A percentile compares a stretch with the other conserved stretches of the same genome.
Conservation (phyloP, 1,140 invertebrate species). For the Caerostris darwini region DNA sequence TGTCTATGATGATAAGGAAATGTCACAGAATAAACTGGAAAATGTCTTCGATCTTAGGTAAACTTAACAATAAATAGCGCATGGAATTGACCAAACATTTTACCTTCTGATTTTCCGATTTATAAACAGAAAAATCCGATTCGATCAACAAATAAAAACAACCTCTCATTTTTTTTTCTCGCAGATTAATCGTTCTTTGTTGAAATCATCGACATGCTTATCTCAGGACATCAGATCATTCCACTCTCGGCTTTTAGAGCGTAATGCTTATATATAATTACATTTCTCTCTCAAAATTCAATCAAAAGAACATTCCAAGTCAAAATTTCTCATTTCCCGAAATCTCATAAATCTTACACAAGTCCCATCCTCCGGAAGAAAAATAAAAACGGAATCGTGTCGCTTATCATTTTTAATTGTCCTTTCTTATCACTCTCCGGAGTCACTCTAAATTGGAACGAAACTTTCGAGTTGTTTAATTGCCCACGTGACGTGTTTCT, state of each 20-base stretch:
- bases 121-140: no score
- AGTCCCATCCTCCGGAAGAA: not conserved
- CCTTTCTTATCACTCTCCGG: constrained; percentile 36
- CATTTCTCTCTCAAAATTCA: constrained; percentile 44
- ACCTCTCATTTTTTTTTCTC: not conserved
- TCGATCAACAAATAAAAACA: no score
- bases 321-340: constrained; percentile 27
- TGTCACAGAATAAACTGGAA: no score
- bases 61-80: no score
- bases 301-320: not conserved
- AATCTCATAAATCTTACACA: constrained; percentile 56
- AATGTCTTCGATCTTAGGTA: no score
- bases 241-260: not conserved
- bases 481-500: constrained; percentile 41
- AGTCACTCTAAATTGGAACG: constrained; percentile 62
- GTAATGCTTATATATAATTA: constrained; percentile 25
- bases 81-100: no score
- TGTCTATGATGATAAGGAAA: no score
- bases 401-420: constrained; percentile 60
- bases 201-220: not conserved
- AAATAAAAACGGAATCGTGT: constrained; percentile 45
- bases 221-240: not conserved
- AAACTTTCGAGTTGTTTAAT: constrained; percentile 62
- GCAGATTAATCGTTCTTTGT: not conserved
- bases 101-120: no score